A percentile compares a stretch with the other conserved stretches of the same genome.
Evolutionary conservation across 2,797 vertebrate genomes (phyloP).

Genomic region (Sus cebifrons): DNA sequence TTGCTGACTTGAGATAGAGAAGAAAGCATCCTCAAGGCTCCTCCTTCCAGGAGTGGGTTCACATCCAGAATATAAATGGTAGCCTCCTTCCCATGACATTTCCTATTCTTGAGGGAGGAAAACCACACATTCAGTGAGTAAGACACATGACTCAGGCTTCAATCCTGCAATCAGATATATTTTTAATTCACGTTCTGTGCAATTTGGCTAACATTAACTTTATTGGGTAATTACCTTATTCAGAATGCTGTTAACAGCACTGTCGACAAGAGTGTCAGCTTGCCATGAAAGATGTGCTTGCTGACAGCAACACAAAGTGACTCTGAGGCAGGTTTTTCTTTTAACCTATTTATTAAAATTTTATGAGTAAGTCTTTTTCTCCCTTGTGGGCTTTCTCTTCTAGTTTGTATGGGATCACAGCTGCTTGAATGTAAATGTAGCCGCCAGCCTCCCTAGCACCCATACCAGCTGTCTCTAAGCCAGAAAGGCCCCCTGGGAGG

Average conservation of each 20-base stretch:
- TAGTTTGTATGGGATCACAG: not conserved
- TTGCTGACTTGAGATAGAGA: slow-evolving; percentile 10
- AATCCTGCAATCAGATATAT: slow-evolving; percentile 72
- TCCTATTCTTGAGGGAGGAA: not conserved
- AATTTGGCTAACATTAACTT: slow-evolving; percentile 77
- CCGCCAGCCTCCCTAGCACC: not conserved
- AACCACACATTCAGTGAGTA: not conserved
- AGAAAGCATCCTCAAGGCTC: slow-evolving; percentile 1
- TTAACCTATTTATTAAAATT: slow-evolving; percentile 64
- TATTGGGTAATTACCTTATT: slow-evolving; percentile 80
- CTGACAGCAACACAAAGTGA: slow-evolving; percentile 74
- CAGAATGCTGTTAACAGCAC: slow-evolving; percentile 3
- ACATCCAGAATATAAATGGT: slow-evolving; percentile 63
- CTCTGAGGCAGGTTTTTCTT: slow-evolving; percentile 71
- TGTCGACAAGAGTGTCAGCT: slow-evolving; percentile 61
- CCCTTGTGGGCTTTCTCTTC: slow-evolving; percentile 48
- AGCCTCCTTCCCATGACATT: not conserved
- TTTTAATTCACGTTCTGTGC: slow-evolving; percentile 76
- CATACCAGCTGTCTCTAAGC: slow-evolving; percentile 34
- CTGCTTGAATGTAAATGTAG: not conserved
- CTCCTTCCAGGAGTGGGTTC: not conserved
- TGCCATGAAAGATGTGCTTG: slow-evolving; percentile 48
- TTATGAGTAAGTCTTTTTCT: slow-evolving; percentile 67
- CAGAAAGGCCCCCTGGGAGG: not conserved
- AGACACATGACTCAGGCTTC: slow-evolving; percentile 48